These are phyloP conservation scores for Spondyliosoma cantharus DNA, from an alignment of 2,797 vertebrate genomes.

Conservation along the genomic window DNA sequence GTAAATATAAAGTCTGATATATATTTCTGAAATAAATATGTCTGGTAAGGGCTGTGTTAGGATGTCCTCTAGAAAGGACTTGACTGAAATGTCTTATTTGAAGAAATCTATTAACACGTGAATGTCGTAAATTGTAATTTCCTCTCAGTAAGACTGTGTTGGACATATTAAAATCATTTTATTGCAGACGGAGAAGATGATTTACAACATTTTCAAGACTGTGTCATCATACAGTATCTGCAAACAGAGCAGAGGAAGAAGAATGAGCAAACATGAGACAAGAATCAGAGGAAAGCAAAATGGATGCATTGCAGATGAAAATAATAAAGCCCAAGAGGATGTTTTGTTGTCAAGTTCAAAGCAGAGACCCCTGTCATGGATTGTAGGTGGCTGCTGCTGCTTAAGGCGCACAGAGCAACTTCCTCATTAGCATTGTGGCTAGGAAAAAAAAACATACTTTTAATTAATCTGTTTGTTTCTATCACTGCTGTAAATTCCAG, in stretches of 20 bases:
- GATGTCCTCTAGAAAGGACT: too few species aligned
- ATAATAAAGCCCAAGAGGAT: conserved; percentile 49
- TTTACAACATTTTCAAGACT: conserved; percentile 55
- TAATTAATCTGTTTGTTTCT: conserved; percentile 63
- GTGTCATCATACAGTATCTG: conserved; percentile 51
- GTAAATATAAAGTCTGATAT: too few species aligned
- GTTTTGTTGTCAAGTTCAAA: conserved; percentile 69
- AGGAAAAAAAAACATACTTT: conserved; percentile 51
- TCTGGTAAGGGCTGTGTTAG: too few species aligned
- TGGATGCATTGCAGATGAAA: conserved; percentile 51
- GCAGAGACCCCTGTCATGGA: conserved; percentile 41
- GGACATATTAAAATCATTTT: conserved; percentile 1
- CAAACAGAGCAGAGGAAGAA: conserved; percentile 23
- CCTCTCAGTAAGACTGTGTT: too few species aligned
- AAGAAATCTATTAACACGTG: too few species aligned
- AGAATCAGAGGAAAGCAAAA: conserved; percentile 34
- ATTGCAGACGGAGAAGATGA: conserved; percentile 1
- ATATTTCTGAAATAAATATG: too few species aligned
- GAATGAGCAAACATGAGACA: conserved; percentile 24
- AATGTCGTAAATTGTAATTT: too few species aligned
- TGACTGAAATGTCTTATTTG: too few species aligned
- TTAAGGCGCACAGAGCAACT: conserved; percentile 45
- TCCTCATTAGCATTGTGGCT: conserved; percentile 56
- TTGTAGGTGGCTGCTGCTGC: conserved; percentile 48
- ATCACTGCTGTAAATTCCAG: conserved; percentile 54